Evolutionary conservation across 2,113 vertebrate genomes (phyloP).

Genomic region (Corapipo altera): DNA sequence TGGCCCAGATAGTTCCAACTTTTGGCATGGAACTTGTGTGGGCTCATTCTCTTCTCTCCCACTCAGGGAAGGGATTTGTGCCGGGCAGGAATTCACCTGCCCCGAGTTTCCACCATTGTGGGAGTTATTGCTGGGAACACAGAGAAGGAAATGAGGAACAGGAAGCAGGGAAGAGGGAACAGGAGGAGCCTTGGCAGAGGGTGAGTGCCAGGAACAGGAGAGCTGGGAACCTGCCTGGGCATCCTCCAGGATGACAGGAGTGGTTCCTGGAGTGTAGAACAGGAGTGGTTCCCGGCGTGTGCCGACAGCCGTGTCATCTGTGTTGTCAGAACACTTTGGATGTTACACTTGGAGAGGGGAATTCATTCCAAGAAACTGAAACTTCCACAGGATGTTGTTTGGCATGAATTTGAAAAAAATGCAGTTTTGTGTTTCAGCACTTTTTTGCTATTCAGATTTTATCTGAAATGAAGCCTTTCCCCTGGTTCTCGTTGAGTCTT

Average conservation of each 20-base stretch:
- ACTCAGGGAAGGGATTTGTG: neutral
- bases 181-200: neutral
- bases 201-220: accelerated
- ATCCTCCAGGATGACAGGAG: accelerated
- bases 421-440: neutral
- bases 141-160: neutral
- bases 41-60: neutral
- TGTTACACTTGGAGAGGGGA: neutral
- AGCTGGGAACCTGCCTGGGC: neutral
- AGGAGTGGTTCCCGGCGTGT: accelerated
- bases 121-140: neutral
- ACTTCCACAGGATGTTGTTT: neutral
- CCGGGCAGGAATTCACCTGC: neutral
- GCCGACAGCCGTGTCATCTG: accelerated
- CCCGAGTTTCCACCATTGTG: neutral
- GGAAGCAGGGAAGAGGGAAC: neutral
- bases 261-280: accelerated
- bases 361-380: neutral
- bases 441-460: neutral
- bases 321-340: neutral
- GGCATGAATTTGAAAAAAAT: neutral
- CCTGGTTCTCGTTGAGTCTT: neutral
- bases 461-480: neutral
- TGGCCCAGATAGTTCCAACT: neutral
- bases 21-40: neutral